Evolutionary conservation across 1,140 invertebrate species (phyloP).

Genomic region (Orussus abietinus): DNA sequence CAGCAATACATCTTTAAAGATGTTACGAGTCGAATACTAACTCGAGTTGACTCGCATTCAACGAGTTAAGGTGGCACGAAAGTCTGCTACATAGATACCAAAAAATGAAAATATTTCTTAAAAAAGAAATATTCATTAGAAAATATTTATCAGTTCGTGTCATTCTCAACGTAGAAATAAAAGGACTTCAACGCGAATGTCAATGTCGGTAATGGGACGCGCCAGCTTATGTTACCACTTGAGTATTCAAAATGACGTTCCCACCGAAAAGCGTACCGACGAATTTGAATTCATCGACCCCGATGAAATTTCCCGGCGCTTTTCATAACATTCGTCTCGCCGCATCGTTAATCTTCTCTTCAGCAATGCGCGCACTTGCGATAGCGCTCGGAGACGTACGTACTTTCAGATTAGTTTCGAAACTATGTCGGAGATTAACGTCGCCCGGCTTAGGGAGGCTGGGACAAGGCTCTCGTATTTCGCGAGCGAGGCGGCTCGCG

Average conservation of each 20-base stretch:
- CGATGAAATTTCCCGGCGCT: too few relatives aligned
- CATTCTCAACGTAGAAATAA: background rate
- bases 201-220: too few relatives aligned
- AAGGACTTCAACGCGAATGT: background rate
- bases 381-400: background rate
- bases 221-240: too few relatives aligned
- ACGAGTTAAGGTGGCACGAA: too few relatives aligned
- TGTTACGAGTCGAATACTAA: too few relatives aligned
- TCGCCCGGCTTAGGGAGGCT: constrained; percentile 1
- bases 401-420: constrained; percentile 18
- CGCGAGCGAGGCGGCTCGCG: background rate
- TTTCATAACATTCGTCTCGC: background rate
- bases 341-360: background rate
- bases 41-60: too few relatives aligned
- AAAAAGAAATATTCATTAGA: too few relatives aligned
- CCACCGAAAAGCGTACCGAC: background rate
- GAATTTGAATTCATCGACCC: background rate
- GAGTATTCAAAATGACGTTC: too few relatives aligned
- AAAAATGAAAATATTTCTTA: too few relatives aligned
- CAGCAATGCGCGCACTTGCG: background rate
- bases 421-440: constrained; percentile 19
- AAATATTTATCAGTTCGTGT: too few relatives aligned
- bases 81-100: too few relatives aligned
- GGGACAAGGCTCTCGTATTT: background rate
- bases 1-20: too few relatives aligned